These are phyloP conservation scores for Polyommatus icarus DNA, from an alignment of 2,888 invertebrate species.

Conservation along the genomic window DNA sequence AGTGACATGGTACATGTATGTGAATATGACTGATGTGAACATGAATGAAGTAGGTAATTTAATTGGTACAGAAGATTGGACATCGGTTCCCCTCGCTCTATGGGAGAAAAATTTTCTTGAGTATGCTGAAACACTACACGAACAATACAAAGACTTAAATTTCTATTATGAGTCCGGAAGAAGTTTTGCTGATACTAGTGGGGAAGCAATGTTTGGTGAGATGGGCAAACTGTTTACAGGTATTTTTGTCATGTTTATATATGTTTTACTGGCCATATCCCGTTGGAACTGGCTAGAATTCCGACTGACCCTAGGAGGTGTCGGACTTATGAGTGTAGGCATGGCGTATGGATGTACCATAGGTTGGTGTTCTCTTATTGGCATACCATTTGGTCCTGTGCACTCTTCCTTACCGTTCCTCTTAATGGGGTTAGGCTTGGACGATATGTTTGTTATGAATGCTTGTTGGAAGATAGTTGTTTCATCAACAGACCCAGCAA, in stretches of 20 bases:
- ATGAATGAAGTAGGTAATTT: constrained; percentile 84
- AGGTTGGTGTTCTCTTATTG: constrained; percentile 85
- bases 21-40: constrained; percentile 85
- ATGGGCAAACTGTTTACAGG: constrained; percentile 85
- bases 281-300: constrained; percentile 87
- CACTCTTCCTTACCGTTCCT: constrained; percentile 91
- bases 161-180: constrained; percentile 82
- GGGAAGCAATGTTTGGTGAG: constrained; percentile 86
- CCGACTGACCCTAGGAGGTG: constrained; percentile 83
- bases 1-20: constrained; percentile 82
- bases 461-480: constrained; percentile 86
- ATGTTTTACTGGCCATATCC: constrained; percentile 86
- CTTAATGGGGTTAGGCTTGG: constrained; percentile 89
- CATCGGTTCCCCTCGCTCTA: constrained; percentile 77
- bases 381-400: constrained; percentile 88
- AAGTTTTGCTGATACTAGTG: constrained; percentile 89
- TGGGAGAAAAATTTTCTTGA: constrained; percentile 83
- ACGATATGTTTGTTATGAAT: constrained; percentile 93
- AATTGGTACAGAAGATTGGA: constrained; percentile 89
- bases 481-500: constrained; percentile 65
- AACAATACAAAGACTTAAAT: constrained; percentile 57
- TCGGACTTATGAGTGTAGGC: constrained; percentile 86
- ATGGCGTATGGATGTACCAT: constrained; percentile 86
- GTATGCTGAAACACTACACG: constrained; percentile 60
- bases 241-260: constrained; percentile 85